Base-by-base conservation (phyloP, 2,888 invertebrate species). In the Molorchus minor region DNA sequence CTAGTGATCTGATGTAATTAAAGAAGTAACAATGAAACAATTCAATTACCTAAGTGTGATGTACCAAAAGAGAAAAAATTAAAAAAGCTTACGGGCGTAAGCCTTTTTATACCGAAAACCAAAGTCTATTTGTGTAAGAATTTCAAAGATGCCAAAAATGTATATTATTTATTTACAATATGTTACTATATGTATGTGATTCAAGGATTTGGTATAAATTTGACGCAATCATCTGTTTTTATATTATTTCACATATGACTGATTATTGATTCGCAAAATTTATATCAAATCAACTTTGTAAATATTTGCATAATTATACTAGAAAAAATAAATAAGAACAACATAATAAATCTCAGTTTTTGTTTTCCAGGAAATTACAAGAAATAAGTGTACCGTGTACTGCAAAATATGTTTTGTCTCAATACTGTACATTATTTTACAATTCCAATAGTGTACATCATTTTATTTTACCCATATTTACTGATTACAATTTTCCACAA, bases 111-210 rank as follows among this genome's bases (percentile, higher is more conserved):
- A 83, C 83, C 82, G 83, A 71, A 70, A 58, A 84, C 84, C 85
- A 85, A 85, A 85, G 84, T 85, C 84, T 85, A 85, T 85, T 85
- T 84, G 85, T 84, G 84, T 85, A 84, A 83, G 78, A 79, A 81
- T 80, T 84, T 84, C 83, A 82, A 83, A 84, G 84, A 84, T 84
- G 84, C 84, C 85, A 85, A 84, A 71, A 83, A 78, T 80, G 76
- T 78, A 78, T 76, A 77, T 79, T 81, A 81, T 81, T 81, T 81
- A 81, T 80, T 80, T 80, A 80, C 77, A 75, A 79, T 80, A 78
- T 78, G 80, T 80, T 80, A 80, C 77, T 79, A 80, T 72, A 77
- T 78, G 77, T 81, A 81, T 81, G 80, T 81, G 80, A 80, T 81
- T 77, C 73, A 59, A 66, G 65, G 67, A 71, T 73, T 73, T 75